Evolutionary conservation across 2,888 invertebrate species (phyloP).

Genomic region (Cephonodes hylas): DNA sequence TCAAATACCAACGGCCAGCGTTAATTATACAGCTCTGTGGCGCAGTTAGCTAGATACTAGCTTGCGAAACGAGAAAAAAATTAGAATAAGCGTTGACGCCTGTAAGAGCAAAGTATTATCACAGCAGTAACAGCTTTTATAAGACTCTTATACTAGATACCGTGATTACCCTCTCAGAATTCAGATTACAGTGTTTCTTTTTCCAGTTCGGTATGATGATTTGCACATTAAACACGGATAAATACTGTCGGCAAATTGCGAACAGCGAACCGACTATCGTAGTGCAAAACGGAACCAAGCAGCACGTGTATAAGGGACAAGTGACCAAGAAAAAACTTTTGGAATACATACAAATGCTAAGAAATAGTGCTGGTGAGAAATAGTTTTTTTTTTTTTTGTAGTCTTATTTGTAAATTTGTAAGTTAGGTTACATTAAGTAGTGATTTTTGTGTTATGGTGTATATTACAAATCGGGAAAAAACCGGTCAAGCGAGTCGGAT

Average conservation of each 20-base stretch:
- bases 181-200: not conserved
- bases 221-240: conserved; percentile 47
- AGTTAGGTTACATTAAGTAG: no score
- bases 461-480: no score
- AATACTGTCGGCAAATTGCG: conserved; percentile 48
- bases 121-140: no score
- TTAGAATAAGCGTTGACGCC: no score
- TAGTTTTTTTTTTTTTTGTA: not conserved
- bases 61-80: no score
- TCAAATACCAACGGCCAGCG: no score
- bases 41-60: no score
- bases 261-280: conserved; percentile 42
- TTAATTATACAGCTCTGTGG: no score
- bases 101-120: no score
- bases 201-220: conserved; percentile 64
- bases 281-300: conserved; percentile 44
- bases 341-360: conserved; percentile 54
- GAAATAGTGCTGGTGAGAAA: conserved; percentile 45
- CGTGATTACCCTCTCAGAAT: not conserved
- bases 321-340: conserved; percentile 41
- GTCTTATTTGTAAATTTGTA: not conserved
- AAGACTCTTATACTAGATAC: no score
- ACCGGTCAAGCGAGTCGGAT: no score
- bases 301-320: conserved; percentile 43
- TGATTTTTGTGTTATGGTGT: no score